phyloP scores from a whole-genome alignment of 2,113 vertebrate species.

The Nesoenas mayeri region DNA sequence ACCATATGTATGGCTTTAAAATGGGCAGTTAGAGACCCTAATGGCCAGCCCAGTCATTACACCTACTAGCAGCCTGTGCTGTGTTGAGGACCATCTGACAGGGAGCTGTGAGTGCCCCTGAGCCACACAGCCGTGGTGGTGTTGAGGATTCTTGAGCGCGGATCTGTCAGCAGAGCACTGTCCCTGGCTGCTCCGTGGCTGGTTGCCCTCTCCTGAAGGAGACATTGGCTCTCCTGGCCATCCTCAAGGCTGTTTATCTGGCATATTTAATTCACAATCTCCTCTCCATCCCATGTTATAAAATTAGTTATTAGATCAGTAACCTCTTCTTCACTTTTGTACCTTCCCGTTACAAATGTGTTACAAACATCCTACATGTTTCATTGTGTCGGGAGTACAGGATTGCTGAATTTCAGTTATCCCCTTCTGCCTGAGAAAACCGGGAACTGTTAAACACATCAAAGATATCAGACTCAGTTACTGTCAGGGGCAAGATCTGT shows the following conservation, averaged over 20 bases:
- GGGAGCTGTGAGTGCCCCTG: not conserved
- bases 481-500: not conserved
- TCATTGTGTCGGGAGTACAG: not conserved
- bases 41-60: not conserved
- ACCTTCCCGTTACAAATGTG: not conserved
- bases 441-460: not conserved
- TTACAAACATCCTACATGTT: not conserved
- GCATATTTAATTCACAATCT: not conserved
- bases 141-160: accelerated
- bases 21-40: not conserved
- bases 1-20: not conserved
- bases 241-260: not conserved
- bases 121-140: not conserved
- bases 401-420: not conserved
- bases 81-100: not conserved
- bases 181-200: not conserved
- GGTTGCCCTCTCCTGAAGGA: not conserved
- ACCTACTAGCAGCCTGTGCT: not conserved
- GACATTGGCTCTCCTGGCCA: not conserved
- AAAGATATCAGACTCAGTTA: not conserved
- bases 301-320: not conserved
- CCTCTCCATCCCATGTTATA: not conserved
- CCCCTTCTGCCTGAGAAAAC: not conserved
- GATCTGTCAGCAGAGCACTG: not conserved
- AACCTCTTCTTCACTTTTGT: not conserved